These are phyloP conservation scores for Acipenser ruthenus DNA, from an alignment of 2,797 vertebrate species.

Conservation along the genomic window DNA sequence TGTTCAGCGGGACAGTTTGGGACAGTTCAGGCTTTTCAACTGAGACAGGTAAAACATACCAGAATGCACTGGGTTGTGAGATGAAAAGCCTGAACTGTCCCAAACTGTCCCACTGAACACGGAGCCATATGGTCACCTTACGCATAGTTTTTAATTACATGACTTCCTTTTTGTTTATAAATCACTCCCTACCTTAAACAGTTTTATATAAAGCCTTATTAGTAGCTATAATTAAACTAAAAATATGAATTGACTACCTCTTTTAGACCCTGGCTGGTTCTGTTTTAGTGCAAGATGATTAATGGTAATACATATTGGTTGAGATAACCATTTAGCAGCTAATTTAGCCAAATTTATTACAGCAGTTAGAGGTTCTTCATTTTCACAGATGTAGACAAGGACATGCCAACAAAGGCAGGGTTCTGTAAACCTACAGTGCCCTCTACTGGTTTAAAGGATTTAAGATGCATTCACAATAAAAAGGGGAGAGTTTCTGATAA, in stretches of 20 bases:
- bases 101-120: no score
- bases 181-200: slow-evolving; percentile 63
- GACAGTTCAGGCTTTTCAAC: no score
- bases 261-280: slow-evolving; percentile 80
- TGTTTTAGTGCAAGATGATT: slow-evolving; percentile 94
- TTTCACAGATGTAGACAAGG: slow-evolving; percentile 70
- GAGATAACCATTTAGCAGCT: slow-evolving; percentile 98
- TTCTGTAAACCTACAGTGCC: slow-evolving; percentile 69
- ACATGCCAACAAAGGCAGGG: slow-evolving; percentile 53
- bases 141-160: slow-evolving; percentile 59
- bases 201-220: slow-evolving; percentile 83
- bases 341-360: slow-evolving; percentile 98
- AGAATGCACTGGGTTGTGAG: no score
- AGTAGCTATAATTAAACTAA: slow-evolving; percentile 86
- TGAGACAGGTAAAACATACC: no score
- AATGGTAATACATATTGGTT: slow-evolving; percentile 98
- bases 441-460: slow-evolving; percentile 58
- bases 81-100: no score
- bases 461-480: not conserved
- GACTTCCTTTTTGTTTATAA: slow-evolving; percentile 58
- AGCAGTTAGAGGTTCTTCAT: slow-evolving; percentile 79
- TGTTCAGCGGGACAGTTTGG: no score
- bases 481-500: no score
- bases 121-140: no score
- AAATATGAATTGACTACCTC: slow-evolving; percentile 86